Evolutionary conservation across 2,797 vertebrate species (phyloP).

Genomic region (Anguilla pacifica): DNA sequence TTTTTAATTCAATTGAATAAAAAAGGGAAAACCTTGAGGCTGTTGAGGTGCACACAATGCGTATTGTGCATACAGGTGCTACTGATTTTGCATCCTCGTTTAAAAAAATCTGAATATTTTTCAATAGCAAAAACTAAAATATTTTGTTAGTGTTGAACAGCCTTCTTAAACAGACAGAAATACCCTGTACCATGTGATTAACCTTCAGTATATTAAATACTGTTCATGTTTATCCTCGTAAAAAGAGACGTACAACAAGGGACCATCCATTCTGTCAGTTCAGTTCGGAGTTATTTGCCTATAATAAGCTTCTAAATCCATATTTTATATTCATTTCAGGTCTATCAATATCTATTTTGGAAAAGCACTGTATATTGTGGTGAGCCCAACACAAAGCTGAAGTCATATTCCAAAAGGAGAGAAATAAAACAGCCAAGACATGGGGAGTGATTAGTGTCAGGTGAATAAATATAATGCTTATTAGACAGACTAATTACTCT

Average conservation of each 20-base stretch:
- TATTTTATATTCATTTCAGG: neutral
- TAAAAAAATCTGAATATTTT: too few relatives aligned
- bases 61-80: too few relatives aligned
- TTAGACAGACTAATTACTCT: constrained; percentile 29
- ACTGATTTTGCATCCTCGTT: too few relatives aligned
- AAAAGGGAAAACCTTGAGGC: too few relatives aligned
- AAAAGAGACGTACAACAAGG: neutral
- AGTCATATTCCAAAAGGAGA: constrained; percentile 22
- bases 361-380: constrained; percentile 43
- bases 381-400: constrained; percentile 14
- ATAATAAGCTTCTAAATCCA: neutral
- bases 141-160: too few relatives aligned
- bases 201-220: neutral
- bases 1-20: too few relatives aligned
- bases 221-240: neutral
- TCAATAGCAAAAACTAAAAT: too few relatives aligned
- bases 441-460: constrained; percentile 29
- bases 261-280: neutral
- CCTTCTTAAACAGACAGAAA: too few relatives aligned
- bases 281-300: neutral
- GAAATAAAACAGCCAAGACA: constrained; percentile 24
- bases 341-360: constrained; percentile 32
- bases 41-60: too few relatives aligned
- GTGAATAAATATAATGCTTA: constrained; percentile 30
- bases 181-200: too few relatives aligned